Percentiles rank a stretch among this genome's conserved stretches.
Evolutionary conservation across 2,113 vertebrate species (phyloP).

Genomic region (Columba livia): DNA sequence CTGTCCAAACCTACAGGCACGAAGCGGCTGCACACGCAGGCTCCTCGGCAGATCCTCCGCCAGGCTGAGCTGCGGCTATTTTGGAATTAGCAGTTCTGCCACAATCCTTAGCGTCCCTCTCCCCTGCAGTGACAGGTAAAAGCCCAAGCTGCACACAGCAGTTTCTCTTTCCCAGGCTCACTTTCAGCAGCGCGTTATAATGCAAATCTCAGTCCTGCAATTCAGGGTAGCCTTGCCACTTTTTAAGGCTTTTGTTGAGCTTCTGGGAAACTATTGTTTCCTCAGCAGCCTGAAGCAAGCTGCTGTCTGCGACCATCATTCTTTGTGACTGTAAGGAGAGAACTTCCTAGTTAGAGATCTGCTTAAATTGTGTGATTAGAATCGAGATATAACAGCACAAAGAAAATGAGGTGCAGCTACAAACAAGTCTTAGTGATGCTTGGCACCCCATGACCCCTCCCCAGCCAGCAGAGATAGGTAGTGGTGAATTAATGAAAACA

Average conservation of each 20-base stretch:
- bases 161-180: background rate
- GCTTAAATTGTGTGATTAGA: background rate
- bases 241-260: background rate
- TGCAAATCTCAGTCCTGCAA: background rate
- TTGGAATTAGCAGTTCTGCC: background rate
- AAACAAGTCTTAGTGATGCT: background rate
- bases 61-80: background rate
- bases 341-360: background rate
- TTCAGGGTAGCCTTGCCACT: background rate
- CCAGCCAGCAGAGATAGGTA: background rate
- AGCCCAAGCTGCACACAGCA: background rate
- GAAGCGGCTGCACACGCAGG: background rate
- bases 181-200: background rate
- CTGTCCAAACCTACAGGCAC: background rate
- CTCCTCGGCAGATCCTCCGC: background rate
- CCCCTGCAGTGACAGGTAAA: background rate
- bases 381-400: background rate
- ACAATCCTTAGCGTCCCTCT: background rate
- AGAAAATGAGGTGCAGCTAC: background rate
- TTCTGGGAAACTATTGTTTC: slow-evolving; percentile 9
- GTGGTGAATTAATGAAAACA: background rate
- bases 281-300: background rate
- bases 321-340: background rate
- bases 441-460: background rate
- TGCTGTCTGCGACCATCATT: background rate